Evolutionary conservation across 2,113 vertebrate genomes (phyloP).

Genomic region (Phaetusa simplex): DNA sequence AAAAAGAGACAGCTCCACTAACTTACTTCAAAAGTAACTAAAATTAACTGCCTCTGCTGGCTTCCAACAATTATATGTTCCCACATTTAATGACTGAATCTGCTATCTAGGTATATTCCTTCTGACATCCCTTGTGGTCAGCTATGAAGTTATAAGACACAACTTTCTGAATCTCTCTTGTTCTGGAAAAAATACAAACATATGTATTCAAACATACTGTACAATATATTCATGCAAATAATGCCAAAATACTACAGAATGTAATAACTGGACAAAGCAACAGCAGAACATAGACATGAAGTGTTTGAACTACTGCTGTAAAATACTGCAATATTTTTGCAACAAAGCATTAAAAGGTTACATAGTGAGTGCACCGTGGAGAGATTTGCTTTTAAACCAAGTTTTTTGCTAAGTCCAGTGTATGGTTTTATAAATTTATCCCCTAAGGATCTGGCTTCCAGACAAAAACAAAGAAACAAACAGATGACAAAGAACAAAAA

Average conservation of each 20-base stretch:
- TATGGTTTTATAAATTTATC: not conserved
- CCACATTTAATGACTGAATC: not conserved
- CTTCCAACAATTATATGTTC: not conserved
- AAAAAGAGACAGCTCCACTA: not conserved
- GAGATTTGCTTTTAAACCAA: conserved; percentile 5
- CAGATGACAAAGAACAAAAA: conserved; percentile 46
- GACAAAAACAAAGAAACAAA: conserved; percentile 57
- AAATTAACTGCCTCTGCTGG: not conserved
- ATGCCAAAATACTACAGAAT: not conserved
- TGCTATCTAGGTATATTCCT: not conserved
- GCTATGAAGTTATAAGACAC: not conserved
- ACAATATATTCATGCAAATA: not conserved
- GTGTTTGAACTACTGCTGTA: not conserved
- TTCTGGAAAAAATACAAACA: not conserved
- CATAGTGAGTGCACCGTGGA: not conserved
- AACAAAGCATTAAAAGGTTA: conserved; percentile 4
- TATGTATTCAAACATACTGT: not conserved
- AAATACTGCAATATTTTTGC: not conserved
- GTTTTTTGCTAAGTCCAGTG: not conserved
- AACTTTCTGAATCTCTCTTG: not conserved
- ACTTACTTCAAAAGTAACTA: conserved; percentile 18
- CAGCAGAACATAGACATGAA: not conserved
- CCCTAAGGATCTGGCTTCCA: conserved; percentile 2
- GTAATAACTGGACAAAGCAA: not conserved
- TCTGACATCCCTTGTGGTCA: not conserved